phyloP scores from a whole-genome alignment of 2,888 invertebrate species.

The Dasysyrphus tricinctus region DNA sequence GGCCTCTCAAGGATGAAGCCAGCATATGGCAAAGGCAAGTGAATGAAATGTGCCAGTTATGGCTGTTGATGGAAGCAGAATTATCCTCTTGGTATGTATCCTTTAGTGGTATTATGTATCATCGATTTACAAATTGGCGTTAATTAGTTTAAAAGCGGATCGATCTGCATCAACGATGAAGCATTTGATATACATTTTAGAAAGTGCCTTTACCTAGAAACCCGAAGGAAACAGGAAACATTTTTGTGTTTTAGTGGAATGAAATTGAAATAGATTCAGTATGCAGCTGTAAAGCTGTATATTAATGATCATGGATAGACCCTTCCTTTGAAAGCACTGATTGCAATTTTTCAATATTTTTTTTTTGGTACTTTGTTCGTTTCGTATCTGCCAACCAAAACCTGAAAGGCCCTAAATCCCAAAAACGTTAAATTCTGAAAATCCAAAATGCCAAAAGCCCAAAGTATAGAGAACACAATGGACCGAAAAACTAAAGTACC shows the following conservation, averaged over 20 bases:
- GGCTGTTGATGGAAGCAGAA: constrained; percentile 39
- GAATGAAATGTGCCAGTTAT: constrained; percentile 37
- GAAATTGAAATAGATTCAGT: neutral
- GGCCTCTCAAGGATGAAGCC: neutral
- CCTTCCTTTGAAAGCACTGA: neutral
- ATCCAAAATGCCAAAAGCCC: too few relatives aligned
- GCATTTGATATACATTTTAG: neutral
- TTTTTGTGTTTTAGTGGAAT: neutral
- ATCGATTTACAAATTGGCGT: constrained; percentile 75
- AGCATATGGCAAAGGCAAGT: neutral
- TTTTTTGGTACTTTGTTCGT: too few relatives aligned
- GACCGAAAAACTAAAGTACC: too few relatives aligned
- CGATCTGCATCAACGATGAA: neutral
- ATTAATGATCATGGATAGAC: neutral
- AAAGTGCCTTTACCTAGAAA: neutral
- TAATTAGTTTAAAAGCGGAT: constrained; percentile 72
- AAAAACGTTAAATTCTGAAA: too few relatives aligned
- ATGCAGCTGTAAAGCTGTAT: neutral
- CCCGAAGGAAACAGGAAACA: neutral
- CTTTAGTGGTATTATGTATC: constrained; percentile 65
- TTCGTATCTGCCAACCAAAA: too few relatives aligned
- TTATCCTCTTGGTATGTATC: constrained; percentile 46
- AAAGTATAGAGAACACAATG: too few relatives aligned
- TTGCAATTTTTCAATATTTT: too few relatives aligned
- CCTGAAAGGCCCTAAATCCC: too few relatives aligned